Evolutionary conservation across 2,113 vertebrate species (phyloP), one percentile per base, ranked within the genome.

Genomic region (Hiodon alosoides): DNA sequence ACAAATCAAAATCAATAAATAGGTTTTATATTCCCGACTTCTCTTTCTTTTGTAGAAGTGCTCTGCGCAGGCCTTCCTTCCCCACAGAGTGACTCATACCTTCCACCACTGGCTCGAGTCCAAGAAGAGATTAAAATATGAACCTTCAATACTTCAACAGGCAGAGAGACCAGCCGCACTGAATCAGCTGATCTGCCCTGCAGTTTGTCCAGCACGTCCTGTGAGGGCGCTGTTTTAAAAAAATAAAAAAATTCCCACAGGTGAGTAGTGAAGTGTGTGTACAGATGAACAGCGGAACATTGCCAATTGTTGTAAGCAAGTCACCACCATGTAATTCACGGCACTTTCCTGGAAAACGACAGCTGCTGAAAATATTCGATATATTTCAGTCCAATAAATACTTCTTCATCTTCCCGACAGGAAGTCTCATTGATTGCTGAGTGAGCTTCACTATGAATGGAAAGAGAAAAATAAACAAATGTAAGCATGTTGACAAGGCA

Each of bases 11-110:
- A 58, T 13, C 6, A 17, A n/a, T 67, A 60, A 50, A 14, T 4
- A 55, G 4, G 11, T 62, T 65, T 67, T 57, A 17, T 50, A 67
- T 67, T 74, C 65, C 46, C 31, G 51, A 31, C 5, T 31, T 73
- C 55, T 51, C 9, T 4, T 64, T 73, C 60, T 64, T 47, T 51
- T 11, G 10, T 47, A 17, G 54, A 73, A 6, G 48, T 14, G 6
- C 57, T 47, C 48, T 7, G n/a, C 65, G 11, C 65, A 0, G 46
- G 4, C 69, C 17, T 53, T 3, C 68, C 7, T 8, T 5, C n/a
- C 17, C 69, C 69, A 58, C 8, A 50, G 46, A 10, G 10, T 69
- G 74, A 69, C 74, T 75, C 67, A 69, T 60, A 69, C 48, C 74
- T 75, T 75, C 74, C 67, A 47, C 16, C 3, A 9, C 74, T 69